Conservation (phyloP, 2,888 invertebrate genomes). For the Folsomia manolachei region DNA sequence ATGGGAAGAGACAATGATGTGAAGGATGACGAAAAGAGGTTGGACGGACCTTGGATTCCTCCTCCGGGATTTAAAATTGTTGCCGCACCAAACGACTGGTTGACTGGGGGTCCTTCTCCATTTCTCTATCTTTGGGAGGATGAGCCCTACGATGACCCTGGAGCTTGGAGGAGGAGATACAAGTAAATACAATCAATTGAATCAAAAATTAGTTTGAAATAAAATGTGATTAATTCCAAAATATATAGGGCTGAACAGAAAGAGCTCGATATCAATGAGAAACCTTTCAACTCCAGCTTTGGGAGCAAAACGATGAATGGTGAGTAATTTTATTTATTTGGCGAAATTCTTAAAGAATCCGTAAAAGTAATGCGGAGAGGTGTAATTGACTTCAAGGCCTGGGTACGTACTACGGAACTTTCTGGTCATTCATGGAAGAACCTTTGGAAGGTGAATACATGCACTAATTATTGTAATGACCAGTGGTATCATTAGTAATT, state of each 20-base stretch:
- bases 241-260: conserved; percentile 14
- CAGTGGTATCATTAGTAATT: background rate
- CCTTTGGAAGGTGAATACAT: conserved; percentile 43
- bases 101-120: conserved; percentile 37
- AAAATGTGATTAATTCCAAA: background rate
- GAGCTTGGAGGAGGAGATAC: conserved; percentile 35
- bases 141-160: conserved; percentile 42
- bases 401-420: conserved; percentile 60
- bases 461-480: too few relatives aligned
- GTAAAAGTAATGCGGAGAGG: too few relatives aligned
- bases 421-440: conserved; percentile 52
- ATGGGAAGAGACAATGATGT: conserved; percentile 43
- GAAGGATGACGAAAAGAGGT: conserved; percentile 39
- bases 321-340: too few relatives aligned
- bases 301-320: conserved; percentile 50
- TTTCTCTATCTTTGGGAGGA: conserved; percentile 46
- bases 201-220: background rate
- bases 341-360: too few relatives aligned
- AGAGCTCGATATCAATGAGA: conserved; percentile 23
- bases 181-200: conserved; percentile 26
- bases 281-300: conserved; percentile 34
- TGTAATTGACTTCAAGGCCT: too few relatives aligned
- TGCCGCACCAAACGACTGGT: conserved; percentile 49
- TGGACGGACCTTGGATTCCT: conserved; percentile 41
- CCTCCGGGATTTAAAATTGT: conserved; percentile 43